Base-by-base conservation (phyloP, 2,888 invertebrate species). In the Neuroscelio doddi region DNA sequence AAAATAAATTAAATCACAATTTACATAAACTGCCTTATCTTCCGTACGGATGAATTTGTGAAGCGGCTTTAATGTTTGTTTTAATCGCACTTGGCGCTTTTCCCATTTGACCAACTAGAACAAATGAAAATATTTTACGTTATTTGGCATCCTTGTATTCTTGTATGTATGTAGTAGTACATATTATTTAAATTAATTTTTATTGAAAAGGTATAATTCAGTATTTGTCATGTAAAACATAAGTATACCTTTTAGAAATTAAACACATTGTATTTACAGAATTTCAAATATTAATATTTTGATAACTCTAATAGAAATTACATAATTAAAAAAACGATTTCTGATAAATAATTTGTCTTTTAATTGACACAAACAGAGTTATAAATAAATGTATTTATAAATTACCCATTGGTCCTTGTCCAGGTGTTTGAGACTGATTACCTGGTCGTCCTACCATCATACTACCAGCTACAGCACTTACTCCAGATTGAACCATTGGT, bases 21-120 rank as follows among this genome's bases (percentile, higher is more conserved):
- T 16, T 26, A 12, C 1, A 10, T 39, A 32, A 9, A 12, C 15
- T 26, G 21, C 51, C 49, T 85, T 86, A 90, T 83, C 92, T 88
- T 77, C 90, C 90, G 80, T 95, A 96, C 0, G 95, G 94, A 86
- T 96, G 95, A 70, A 95, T 93, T 85, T 94, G 93, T 66, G 92
- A 90, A 2, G 95, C 96, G 55, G 95, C 92, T 85, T 96, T 96
- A 66, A 96, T 96, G 80, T 96, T 96, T 0, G 96, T 96, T 82
- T 96, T 96, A 70, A 96, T 95, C 17, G 93, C 91, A 50, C 95
- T 93, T 0, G 95, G 95, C 10, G 94, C 93, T 86, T 96, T 96
- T 29, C 91, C 92, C 87, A 94, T 88, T 67, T 90, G 89, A 50
- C 85, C 85, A 39, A 64, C 51, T 62, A 36, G 1, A 63, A 62